Evolutionary conservation across 2,797 vertebrate genomes (phyloP), one percentile per base, ranked within the genome.

Genomic region (Hoplostethus mediterraneus): DNA sequence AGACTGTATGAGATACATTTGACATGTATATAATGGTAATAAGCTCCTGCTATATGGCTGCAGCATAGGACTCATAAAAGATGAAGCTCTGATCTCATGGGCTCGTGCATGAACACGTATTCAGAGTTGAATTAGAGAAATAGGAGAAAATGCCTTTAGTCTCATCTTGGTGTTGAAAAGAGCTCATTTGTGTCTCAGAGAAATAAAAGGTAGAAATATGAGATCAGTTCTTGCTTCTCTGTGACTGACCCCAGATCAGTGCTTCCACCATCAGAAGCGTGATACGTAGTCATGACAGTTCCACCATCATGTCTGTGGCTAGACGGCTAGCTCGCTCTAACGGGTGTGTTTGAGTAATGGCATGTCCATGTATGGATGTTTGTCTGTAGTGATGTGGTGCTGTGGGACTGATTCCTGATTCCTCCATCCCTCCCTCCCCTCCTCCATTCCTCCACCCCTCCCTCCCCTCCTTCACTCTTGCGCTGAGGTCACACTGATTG

Each of bases 351-450:
- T 48, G 16, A 48, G 49, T 28, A 59, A 25, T 61, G 56, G 25
- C 67, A 61, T 70, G 56, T 64, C 66, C 63, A 58, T 65, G 63
- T 71, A 12, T 25, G 72, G 66, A 64, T 31, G 31, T 48, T 31
- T 68, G 40, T 31, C 13, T 1, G 4, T 47, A 21, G n/a, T 21
- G 16, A 51, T 7, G 44, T 44, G 55, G 45, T 59, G 70, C 62
- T 1, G 12, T n/a, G 16, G 65, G 71, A 74, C 31, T 30, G 56
- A 21, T 64, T 73, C 47, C 47, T n/a, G n/a, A 81, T 89, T 73
- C 66, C 47, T 67, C 49, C 51, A n/a, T 64, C 64, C 40, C 40
- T 70, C 28, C 9, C 40, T 54, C 4, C 33, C 33, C 33, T 16
- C 44, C 13, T 3, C 69, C 70, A 51, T 49, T 75, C 75, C 31